These are phyloP conservation scores for Maylandia zebra DNA, from an alignment of 2,113 vertebrate species.

Conservation along the genomic window DNA sequence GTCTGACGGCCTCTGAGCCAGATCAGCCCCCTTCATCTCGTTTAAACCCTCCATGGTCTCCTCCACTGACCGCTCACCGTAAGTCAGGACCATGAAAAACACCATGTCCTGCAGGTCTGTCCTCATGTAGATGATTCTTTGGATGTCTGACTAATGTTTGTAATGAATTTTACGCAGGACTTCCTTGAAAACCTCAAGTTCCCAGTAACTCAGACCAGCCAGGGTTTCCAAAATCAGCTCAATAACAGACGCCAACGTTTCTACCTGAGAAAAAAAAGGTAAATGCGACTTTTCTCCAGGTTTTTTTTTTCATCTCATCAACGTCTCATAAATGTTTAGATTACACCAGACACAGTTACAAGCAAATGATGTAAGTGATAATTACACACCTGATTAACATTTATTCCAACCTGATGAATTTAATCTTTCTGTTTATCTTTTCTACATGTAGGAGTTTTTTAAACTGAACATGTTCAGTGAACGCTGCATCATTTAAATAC, in stretches of 20 bases:
- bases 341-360: background rate
- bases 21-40: no score
- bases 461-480: background rate
- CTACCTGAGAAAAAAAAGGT: background rate
- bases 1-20: no score
- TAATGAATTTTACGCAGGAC: background rate
- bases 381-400: background rate
- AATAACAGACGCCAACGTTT: background rate
- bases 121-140: background rate
- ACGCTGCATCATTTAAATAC: background rate
- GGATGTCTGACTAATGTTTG: background rate
- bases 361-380: background rate
- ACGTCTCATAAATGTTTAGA: rapidly evolving
- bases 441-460: background rate
- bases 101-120: background rate
- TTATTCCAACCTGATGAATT: background rate
- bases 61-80: no score
- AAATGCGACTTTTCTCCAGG: background rate
- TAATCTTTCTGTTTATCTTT: rapidly evolving
- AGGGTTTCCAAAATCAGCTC: background rate
- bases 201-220: background rate
- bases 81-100: background rate
- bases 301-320: background rate
- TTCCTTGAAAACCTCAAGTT: background rate
- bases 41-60: no score